Evolutionary conservation across 2,888 invertebrate genomes (phyloP).

Genomic region (Trissonchulus sp.): DNA sequence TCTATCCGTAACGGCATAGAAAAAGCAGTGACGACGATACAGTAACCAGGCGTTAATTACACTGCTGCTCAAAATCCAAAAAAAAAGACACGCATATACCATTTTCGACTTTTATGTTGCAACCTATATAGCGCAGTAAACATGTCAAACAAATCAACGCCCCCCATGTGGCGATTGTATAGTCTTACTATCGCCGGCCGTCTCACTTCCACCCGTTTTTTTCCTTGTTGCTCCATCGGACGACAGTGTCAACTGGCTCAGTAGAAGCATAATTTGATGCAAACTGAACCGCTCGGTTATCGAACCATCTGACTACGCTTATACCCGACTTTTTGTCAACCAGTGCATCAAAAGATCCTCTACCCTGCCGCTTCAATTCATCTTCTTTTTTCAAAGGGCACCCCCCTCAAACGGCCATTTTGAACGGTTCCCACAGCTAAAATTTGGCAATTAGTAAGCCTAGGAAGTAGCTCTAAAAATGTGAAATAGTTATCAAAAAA

Average conservation of each 20-base stretch:
- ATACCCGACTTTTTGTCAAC: conserved; percentile 19
- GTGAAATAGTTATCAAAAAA: conserved; percentile 1
- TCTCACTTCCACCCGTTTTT: not conserved
- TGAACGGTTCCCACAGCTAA: not conserved
- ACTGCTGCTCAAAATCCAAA: conserved; percentile 12
- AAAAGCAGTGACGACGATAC: conserved; percentile 12
- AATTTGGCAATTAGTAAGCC: not conserved
- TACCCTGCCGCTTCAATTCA: conserved; percentile 6
- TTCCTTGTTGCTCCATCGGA: not conserved
- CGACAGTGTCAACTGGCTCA: conserved; percentile 4
- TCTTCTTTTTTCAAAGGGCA: not conserved
- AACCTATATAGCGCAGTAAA: conserved; percentile 17
- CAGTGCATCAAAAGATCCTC: conserved; percentile 4
- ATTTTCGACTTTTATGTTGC: conserved; percentile 16
- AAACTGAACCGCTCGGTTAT: conserved; percentile 9
- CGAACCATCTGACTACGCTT: conserved; percentile 7
- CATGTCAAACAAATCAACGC: conserved; percentile 20
- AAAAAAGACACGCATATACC: conserved; percentile 14
- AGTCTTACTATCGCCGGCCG: not conserved
- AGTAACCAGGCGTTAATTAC: conserved; percentile 11
- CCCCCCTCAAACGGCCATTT: not conserved
- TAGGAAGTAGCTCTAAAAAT: not conserved
- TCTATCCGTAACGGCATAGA: not conserved
- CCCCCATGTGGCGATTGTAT: not conserved
- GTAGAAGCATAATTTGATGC: conserved; percentile 12